These are phyloP conservation scores for Volucella inflata DNA, from an alignment of 2,888 invertebrate genomes.

Conservation along the genomic window DNA sequence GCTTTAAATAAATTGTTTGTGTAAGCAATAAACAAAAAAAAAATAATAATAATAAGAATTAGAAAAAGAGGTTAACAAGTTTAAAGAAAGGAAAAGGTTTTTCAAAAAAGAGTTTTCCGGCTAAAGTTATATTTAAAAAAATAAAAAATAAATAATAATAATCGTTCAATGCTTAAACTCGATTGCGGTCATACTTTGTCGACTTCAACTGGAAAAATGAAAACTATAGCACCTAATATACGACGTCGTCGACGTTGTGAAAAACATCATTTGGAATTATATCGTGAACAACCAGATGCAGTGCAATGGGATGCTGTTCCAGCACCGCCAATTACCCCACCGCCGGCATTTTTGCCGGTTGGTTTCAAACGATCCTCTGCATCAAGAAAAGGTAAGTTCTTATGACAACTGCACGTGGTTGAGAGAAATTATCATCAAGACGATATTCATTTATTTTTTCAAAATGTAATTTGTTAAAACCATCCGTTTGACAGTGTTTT, in stretches of 20 bases:
- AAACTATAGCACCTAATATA: constrained; percentile 87
- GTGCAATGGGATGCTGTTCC: constrained; percentile 85
- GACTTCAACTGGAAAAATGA: constrained; percentile 84
- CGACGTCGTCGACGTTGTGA: constrained; percentile 87
- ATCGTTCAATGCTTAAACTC: constrained; percentile 61
- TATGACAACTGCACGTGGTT: not conserved
- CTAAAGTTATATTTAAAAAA: not conserved
- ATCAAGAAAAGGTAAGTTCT: constrained; percentile 78
- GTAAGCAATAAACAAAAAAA: constrained; percentile 32
- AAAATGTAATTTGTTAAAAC: too few species aligned
- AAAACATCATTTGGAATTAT: constrained; percentile 85
- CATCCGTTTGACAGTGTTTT: too few species aligned
- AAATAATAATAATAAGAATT: not conserved
- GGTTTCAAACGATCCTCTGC: constrained; percentile 85
- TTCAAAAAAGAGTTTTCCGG: too few species aligned
- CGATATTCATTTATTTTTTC: too few species aligned
- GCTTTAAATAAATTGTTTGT: constrained; percentile 14
- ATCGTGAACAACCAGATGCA: constrained; percentile 82
- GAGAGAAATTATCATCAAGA: too few species aligned
- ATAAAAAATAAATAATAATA: not conserved
- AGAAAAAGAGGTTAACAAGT: not conserved
- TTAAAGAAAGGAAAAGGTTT: not conserved
- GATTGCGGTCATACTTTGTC: constrained; percentile 70
- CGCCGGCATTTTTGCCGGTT: constrained; percentile 87
- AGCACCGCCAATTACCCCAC: constrained; percentile 88